phyloP scores from a whole-genome alignment of 1,140 invertebrate genomes.

The Fopius arisanus region DNA sequence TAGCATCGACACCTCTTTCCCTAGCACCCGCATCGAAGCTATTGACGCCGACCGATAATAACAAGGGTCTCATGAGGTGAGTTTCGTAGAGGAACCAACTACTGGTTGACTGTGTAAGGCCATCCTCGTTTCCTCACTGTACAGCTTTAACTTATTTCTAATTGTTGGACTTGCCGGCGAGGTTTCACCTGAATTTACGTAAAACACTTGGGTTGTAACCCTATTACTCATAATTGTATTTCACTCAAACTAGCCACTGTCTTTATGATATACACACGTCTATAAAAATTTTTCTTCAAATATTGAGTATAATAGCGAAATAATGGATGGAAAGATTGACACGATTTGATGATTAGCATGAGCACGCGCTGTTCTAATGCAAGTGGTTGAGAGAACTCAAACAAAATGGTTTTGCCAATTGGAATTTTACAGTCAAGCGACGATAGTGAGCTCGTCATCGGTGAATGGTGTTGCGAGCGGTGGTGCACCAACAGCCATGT shows the following conservation, averaged over 20 bases:
- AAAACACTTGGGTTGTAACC: conserved; percentile 7
- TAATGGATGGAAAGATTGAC: background rate
- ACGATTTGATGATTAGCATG: background rate
- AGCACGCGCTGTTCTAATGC: background rate
- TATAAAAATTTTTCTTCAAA: background rate
- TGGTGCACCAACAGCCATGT: conserved; percentile 71
- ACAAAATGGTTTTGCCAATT: conserved; percentile 34
- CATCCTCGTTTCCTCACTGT: background rate
- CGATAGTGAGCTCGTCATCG: conserved; percentile 63
- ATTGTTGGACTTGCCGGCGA: background rate
- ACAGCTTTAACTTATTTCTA: background rate
- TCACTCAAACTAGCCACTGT: background rate
- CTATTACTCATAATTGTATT: background rate
- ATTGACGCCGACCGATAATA: conserved; percentile 54
- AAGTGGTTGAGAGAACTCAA: background rate
- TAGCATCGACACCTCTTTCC: conserved; percentile 58
- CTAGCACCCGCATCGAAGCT: conserved; percentile 60
- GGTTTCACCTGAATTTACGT: background rate
- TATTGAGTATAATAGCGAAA: background rate
- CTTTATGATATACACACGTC: background rate
- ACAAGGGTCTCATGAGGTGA: conserved; percentile 62
- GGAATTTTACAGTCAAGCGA: conserved; percentile 57
- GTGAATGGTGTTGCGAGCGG: conserved; percentile 66
- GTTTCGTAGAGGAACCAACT: conserved; percentile 20
- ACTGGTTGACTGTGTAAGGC: background rate